A percentile compares a stretch with the other conserved stretches of the same genome.
phyloP scores from a whole-genome alignment of 1,140 invertebrate genomes.

The Mylabris phalerata region DNA sequence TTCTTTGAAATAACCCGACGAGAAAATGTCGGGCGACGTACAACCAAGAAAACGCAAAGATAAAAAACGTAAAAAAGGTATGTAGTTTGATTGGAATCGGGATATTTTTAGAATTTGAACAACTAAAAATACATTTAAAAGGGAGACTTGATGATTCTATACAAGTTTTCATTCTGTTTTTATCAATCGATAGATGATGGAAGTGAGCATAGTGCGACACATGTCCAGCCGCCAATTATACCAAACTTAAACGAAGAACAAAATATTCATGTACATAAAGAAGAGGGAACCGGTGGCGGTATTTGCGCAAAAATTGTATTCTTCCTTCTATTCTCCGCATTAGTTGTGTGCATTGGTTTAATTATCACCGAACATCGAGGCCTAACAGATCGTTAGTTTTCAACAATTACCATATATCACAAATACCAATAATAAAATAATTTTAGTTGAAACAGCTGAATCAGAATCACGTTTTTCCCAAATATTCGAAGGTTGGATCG shows the following conservation, averaged over 20 bases:
- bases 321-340: conserved; percentile 61
- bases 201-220: conserved; percentile 20
- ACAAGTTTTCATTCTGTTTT: not conserved
- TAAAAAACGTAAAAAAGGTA: conserved; percentile 66
- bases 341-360: conserved; percentile 63
- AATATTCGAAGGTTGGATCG: conserved; percentile 72
- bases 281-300: conserved; percentile 66
- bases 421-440: not conserved
- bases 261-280: conserved; percentile 67
- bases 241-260: conserved; percentile 50
- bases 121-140: not conserved
- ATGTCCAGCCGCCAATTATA: conserved; percentile 8
- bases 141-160: not conserved
- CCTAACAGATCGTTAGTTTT: conserved; percentile 62
- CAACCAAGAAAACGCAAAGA: conserved; percentile 66
- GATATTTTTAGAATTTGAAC: conserved; percentile 3
- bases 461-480: conserved; percentile 64
- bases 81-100: conserved; percentile 20
- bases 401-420: not conserved
- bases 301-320: conserved; percentile 78
- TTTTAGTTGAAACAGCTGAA: conserved; percentile 62
- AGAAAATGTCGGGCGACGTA: conserved; percentile 63
- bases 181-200: conserved; percentile 22
- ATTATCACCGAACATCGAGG: conserved; percentile 74
- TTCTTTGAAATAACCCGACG: conserved; percentile 22